Percentiles rank a stretch among this genome's conserved stretches.
These are phyloP conservation scores for Catostomus latipinnis DNA, from an alignment of 2,797 vertebrate species.

Conservation along the genomic window DNA sequence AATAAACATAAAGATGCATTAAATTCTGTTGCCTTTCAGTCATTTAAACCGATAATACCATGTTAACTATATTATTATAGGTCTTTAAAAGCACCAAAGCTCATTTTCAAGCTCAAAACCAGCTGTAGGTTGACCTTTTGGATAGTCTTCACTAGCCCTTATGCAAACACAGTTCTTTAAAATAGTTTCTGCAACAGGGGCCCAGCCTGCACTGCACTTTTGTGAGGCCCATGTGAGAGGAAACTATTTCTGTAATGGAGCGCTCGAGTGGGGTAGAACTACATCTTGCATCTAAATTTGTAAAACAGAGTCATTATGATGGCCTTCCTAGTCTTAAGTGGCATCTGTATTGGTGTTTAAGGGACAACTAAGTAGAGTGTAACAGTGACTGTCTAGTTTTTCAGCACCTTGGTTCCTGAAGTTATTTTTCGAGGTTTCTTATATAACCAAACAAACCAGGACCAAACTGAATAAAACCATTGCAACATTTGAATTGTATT, in stretches of 20 bases:
- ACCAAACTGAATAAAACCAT: too few species aligned
- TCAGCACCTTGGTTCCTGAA: too few species aligned
- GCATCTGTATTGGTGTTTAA: neutral
- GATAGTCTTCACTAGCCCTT: neutral
- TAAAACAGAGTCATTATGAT: constrained; percentile 30
- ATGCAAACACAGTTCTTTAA: constrained; percentile 33
- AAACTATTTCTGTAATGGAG: constrained; percentile 42
- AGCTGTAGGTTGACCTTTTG: constrained; percentile 2
- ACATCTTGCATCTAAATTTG: constrained; percentile 50
- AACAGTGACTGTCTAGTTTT: too few species aligned
- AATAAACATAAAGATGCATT: neutral
- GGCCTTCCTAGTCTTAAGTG: neutral
- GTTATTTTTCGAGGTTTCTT: too few species aligned
- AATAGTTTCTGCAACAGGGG: constrained; percentile 44
- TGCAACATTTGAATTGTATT: too few species aligned
- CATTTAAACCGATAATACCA: too few species aligned
- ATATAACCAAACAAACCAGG: too few species aligned
- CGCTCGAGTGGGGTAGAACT: constrained; percentile 7
- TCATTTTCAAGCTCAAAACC: neutral
- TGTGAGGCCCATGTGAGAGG: constrained; percentile 61
- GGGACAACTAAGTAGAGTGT: neutral
- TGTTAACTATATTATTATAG: neutral
- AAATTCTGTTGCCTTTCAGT: neutral
- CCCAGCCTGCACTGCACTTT: constrained; percentile 55
- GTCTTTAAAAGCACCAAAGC: neutral